Evolutionary conservation across 2,113 vertebrate genomes (phyloP).

Genomic region (Campylomormyrus tamandua): DNA sequence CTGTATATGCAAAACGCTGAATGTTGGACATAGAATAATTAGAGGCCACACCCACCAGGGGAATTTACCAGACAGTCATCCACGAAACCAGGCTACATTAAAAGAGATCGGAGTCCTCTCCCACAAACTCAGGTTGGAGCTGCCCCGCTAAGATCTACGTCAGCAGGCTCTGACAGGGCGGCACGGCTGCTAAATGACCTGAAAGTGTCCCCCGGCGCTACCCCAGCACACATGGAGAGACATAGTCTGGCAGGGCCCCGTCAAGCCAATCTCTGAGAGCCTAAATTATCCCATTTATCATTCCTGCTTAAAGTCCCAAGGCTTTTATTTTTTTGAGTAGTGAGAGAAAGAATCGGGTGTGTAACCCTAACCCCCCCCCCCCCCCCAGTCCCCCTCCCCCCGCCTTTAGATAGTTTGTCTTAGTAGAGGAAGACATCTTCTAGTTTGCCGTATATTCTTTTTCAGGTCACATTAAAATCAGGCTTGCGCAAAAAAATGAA

Average conservation of each 20-base stretch:
- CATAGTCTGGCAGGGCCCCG: slow-evolving; percentile 29
- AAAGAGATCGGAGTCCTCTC: slow-evolving; percentile 31
- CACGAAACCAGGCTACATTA: slow-evolving; percentile 35
- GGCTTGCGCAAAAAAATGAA: too few relatives aligned
- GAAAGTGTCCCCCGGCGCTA: slow-evolving; percentile 36
- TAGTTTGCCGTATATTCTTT: background rate
- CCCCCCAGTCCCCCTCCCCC: background rate
- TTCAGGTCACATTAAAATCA: background rate
- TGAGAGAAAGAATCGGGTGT: background rate
- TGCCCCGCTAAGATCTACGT: slow-evolving; percentile 46
- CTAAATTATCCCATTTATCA: slow-evolving; percentile 26
- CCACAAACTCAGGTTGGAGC: slow-evolving; percentile 45
- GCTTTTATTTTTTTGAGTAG: background rate
- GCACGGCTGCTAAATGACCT: slow-evolving; percentile 46
- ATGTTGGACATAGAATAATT: slow-evolving; percentile 16
- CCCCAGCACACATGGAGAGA: slow-evolving; percentile 38
- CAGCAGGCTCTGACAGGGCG: slow-evolving; percentile 40
- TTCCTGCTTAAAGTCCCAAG: slow-evolving; percentile 14
- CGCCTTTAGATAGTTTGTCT: background rate
- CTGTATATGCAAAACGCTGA: background rate
- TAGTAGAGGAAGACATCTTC: background rate
- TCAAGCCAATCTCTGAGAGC: slow-evolving; percentile 29
- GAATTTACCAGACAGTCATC: slow-evolving; percentile 40
- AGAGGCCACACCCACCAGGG: slow-evolving; percentile 39
- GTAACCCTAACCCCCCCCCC: background rate